Conservation (phyloP, 2,797 vertebrate species). For the Caiman crocodilus region DNA sequence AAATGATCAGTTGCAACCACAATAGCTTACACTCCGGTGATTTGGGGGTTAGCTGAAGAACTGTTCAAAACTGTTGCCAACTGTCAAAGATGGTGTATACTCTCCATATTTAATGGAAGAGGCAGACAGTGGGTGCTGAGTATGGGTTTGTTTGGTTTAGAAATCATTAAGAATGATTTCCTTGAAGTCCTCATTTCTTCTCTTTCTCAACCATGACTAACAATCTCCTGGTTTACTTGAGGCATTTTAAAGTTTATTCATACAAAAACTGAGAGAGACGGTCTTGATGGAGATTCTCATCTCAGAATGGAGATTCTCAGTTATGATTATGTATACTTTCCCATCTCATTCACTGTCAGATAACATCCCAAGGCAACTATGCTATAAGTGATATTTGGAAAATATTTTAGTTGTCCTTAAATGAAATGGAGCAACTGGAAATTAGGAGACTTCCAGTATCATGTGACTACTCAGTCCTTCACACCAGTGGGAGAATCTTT, state of each 20-base stretch:
- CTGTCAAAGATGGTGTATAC: neutral
- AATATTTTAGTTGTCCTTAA: neutral
- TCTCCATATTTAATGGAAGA: neutral
- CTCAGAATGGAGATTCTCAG: too few relatives aligned
- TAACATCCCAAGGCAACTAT: neutral
- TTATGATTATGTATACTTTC: neutral
- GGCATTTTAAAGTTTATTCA: neutral
- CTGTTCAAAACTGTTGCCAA: neutral
- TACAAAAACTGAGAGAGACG: neutral
- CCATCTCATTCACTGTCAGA: neutral
- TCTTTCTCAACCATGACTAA: neutral
- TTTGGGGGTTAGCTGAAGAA: too few relatives aligned
- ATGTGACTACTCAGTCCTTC: neutral
- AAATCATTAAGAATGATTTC: slow-evolving; percentile 15
- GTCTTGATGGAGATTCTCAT: neutral
- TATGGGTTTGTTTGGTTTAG: neutral
- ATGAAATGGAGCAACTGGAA: neutral
- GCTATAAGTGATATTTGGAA: too few relatives aligned
- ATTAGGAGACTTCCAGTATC: neutral
- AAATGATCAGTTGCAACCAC: neutral
- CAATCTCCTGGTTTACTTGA: neutral
- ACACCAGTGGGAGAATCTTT: neutral
- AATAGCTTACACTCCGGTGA: too few relatives aligned
- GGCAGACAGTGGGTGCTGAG: neutral
- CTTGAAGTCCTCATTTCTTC: neutral